Base-by-base conservation (phyloP, 2,888 invertebrate genomes). In the Noctua janthe region DNA sequence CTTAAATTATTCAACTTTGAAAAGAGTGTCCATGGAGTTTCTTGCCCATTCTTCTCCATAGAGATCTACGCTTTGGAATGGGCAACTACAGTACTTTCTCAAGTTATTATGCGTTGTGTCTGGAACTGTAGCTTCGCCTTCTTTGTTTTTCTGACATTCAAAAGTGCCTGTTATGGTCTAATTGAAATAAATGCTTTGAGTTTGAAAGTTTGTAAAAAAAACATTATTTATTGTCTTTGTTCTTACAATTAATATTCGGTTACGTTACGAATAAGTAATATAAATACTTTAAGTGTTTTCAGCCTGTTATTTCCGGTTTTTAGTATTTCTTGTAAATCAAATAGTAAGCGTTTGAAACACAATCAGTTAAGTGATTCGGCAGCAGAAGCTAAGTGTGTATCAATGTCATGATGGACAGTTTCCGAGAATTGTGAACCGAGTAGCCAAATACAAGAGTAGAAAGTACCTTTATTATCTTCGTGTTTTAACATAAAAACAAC, bases 301-400 rank as follows among this genome's bases (percentile, higher is more conserved):
- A 29, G 35, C 1, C 4, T 1, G 17, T 29, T 51, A 39, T 54
- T 70, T 62, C 35, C n/a, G 2, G 47, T 62, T 69, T 43, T 71
- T 20, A 10, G 29, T 54, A 51, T 29, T 80, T 83, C 67, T 43
- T 20, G n/a, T 23, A 20, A 83, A 51, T 67, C 43, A 43, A 43
- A 43, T 43, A 43, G 15, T 13, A 23, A 15, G 49, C 59, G 49
- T n/a, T 78, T 83, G 84, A 84, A 84, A 78, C 49, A 15, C 56
- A 78, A 76, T 76, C 75, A 75, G 54, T 76, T 83, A 83, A 81
- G 83, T 83, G 69, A 70, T 67, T 76, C 43, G 39, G 35, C 3
- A 7, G 77, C 29, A 23, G 17, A n/a, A 81, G 15, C 13, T 74
- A 82, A 81, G 62, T 75, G 83, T 76, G 62, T 70, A 76, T 80